Evolutionary conservation across 2,888 invertebrate species (phyloP).

Genomic region (Pammene aurita): DNA sequence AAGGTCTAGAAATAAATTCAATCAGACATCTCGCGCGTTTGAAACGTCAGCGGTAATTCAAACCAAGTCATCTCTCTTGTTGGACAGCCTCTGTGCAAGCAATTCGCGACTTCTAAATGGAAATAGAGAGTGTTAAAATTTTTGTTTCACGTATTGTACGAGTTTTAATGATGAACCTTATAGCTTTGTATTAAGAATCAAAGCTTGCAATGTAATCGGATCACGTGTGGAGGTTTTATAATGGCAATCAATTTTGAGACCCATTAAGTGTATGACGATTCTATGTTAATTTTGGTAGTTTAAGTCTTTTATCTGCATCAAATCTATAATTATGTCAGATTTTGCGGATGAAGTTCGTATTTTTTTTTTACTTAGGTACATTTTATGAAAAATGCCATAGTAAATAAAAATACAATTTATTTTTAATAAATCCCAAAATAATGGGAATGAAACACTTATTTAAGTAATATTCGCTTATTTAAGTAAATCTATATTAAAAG

Average conservation of each 20-base stretch:
- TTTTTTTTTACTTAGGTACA: too few species aligned
- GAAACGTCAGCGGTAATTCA: slow-evolving; percentile 8
- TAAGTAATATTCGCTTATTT: too few species aligned
- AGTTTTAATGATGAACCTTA: slow-evolving; percentile 4
- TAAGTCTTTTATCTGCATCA: not conserved
- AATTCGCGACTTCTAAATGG: slow-evolving; percentile 28
- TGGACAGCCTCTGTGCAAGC: not conserved
- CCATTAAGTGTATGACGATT: not conserved
- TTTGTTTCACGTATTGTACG: slow-evolving; percentile 3
- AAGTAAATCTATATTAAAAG: too few species aligned
- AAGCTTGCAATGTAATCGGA: not conserved
- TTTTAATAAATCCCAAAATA: too few species aligned
- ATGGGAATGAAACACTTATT: too few species aligned
- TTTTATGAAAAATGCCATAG: too few species aligned
- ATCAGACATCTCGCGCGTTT: slow-evolving; percentile 1
- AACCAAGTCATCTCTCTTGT: slow-evolving; percentile 3
- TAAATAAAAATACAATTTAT: too few species aligned
- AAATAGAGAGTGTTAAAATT: slow-evolving; percentile 31
- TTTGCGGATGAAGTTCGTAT: not conserved
- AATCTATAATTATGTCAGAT: not conserved
- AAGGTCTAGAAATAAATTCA: too few species aligned
- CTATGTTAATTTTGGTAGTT: slow-evolving; percentile 4
- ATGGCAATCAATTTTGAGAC: slow-evolving; percentile 11
- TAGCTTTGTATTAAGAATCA: slow-evolving; percentile 7
- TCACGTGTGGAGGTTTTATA: slow-evolving; percentile 8